Conservation (phyloP, 1,140 invertebrate species). For the Euborellia annulipes region DNA sequence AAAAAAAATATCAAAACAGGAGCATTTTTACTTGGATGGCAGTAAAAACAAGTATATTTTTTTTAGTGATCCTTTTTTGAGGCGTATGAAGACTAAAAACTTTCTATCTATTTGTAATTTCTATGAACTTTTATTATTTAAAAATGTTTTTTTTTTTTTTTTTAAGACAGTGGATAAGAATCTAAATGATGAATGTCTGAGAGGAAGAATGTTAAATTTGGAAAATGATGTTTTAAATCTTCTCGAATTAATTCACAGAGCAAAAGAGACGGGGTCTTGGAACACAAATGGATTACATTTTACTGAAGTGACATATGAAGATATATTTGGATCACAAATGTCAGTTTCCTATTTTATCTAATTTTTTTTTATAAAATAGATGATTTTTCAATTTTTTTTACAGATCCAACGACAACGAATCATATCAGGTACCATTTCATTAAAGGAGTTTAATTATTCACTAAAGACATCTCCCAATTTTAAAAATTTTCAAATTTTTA, state of each 20-base stretch:
- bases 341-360: too few species aligned
- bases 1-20: too few species aligned
- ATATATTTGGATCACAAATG: slow-evolving; percentile 4
- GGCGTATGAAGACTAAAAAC: neutral
- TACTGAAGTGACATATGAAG: slow-evolving; percentile 4
- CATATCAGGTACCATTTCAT: too few species aligned
- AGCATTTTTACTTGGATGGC: too few species aligned
- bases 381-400: too few species aligned
- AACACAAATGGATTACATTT: slow-evolving; percentile 11
- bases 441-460: too few species aligned
- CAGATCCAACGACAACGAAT: too few species aligned
- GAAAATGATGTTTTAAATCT: slow-evolving; percentile 26
- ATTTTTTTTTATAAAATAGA: too few species aligned
- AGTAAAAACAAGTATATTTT: too few species aligned
- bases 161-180: neutral
- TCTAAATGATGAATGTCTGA: slow-evolving; percentile 17
- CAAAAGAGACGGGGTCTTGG: slow-evolving; percentile 24
- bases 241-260: slow-evolving; percentile 25
- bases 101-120: neutral
- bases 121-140: neutral
- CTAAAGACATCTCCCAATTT: too few species aligned
- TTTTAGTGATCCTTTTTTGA: neutral
- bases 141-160: slow-evolving; percentile 5
- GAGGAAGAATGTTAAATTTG: slow-evolving; percentile 20
- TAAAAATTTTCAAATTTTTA: too few species aligned